Conservation (phyloP, 2,797 vertebrate genomes). For the Chaetodon trifasciatus region DNA sequence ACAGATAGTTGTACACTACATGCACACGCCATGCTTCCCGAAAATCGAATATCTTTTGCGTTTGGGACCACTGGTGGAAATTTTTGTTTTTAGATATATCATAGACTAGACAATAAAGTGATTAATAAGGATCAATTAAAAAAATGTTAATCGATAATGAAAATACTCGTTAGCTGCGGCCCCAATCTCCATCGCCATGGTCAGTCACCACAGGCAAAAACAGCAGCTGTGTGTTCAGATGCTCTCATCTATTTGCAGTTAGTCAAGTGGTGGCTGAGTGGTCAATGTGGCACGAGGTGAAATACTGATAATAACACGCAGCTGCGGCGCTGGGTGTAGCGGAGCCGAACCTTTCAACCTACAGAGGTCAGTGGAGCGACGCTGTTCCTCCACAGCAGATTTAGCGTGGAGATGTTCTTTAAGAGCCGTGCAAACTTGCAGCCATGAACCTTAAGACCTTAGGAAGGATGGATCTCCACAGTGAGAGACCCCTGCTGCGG, state of each 20-base stretch:
- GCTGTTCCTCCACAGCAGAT: conserved; percentile 40
- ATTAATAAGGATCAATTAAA: not conserved
- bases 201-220: not conserved
- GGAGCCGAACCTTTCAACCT: conserved; percentile 10
- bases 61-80: not conserved
- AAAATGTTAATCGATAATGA: not conserved
- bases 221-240: not conserved
- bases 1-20: too few relatives aligned
- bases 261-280: conserved; percentile 4
- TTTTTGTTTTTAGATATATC: not conserved
- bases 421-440: conserved; percentile 29
- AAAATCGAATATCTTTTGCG: too few relatives aligned
- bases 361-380: conserved; percentile 20
- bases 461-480: conserved; percentile 42
- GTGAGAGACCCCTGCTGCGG: conserved; percentile 38
- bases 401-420: conserved; percentile 39
- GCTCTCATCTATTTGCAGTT: not conserved
- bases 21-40: too few relatives aligned
- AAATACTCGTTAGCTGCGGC: not conserved
- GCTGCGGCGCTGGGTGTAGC: conserved; percentile 7
- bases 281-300: conserved; percentile 6
- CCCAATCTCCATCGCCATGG: not conserved
- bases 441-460: conserved; percentile 54
- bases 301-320: conserved; percentile 20
- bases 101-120: not conserved